Percentiles rank a stretch among this genome's conserved stretches.
phyloP scores from a whole-genome alignment of 2,797 vertebrate species.

The Eulemur coronatus region DNA sequence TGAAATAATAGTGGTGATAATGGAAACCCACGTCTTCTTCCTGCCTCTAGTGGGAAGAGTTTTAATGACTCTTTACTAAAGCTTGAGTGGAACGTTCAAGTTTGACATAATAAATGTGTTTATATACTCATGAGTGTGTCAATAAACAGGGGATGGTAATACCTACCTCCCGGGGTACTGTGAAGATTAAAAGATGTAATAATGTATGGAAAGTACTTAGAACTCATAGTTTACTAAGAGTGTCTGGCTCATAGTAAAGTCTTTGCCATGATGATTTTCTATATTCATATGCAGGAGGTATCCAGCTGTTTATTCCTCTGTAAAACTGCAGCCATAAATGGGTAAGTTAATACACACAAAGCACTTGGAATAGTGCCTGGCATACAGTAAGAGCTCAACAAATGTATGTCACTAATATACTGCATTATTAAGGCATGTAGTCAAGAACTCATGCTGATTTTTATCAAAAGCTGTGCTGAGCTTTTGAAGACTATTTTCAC shows the following conservation, averaged over 20 bases:
- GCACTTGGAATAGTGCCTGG: background rate
- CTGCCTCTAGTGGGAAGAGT: background rate
- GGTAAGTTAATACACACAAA: background rate
- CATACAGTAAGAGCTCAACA: slow-evolving; percentile 5
- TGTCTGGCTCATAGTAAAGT: background rate
- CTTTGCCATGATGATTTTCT: slow-evolving; percentile 12
- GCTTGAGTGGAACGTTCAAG: background rate
- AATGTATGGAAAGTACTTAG: background rate
- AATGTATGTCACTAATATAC: background rate
- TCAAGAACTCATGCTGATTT: background rate
- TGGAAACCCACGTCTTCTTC: background rate
- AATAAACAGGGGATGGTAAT: background rate
- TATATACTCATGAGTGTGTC: background rate
- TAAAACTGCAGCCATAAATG: background rate
- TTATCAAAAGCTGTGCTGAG: background rate
- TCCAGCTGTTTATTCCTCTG: slow-evolving; percentile 4
- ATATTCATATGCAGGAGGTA: background rate
- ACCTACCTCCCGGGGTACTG: background rate
- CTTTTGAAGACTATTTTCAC: background rate
- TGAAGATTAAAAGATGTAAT: background rate
- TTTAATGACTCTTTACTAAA: background rate
- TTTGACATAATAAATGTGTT: background rate
- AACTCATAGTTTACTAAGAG: background rate
- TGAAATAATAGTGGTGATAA: background rate
- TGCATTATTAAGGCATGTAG: background rate